Evolutionary conservation across 2,797 vertebrate species (phyloP).

Genomic region (Caiman crocodilus): DNA sequence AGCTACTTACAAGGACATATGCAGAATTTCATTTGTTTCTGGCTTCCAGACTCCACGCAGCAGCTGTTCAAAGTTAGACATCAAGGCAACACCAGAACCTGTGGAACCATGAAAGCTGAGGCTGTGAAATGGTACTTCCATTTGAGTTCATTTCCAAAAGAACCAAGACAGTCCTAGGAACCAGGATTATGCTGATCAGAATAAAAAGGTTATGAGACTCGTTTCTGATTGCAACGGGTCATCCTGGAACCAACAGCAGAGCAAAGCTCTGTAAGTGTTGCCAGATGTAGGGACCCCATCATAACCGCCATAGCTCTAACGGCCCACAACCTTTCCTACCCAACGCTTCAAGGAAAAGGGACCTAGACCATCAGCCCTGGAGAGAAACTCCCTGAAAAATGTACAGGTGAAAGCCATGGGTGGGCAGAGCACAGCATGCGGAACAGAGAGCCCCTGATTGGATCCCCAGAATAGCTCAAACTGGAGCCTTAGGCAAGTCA

Average conservation of each 20-base stretch:
- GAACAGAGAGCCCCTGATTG: neutral
- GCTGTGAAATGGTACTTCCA: too few species aligned
- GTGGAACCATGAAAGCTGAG: neutral
- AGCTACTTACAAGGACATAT: slow-evolving; percentile 96
- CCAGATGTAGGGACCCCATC: neutral
- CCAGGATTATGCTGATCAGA: neutral
- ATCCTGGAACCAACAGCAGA: neutral
- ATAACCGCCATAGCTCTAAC: neutral
- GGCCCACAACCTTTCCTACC: neutral
- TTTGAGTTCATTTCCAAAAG: too few species aligned
- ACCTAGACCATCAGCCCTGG: neutral
- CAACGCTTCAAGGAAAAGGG: neutral
- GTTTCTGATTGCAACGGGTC: neutral
- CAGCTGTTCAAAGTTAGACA: slow-evolving; percentile 96
- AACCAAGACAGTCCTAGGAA: neutral
- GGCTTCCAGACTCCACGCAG: slow-evolving; percentile 97
- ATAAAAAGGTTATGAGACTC: neutral
- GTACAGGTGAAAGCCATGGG: neutral
- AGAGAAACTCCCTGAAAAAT: neutral
- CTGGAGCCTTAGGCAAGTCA: neutral
- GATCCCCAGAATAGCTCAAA: neutral
- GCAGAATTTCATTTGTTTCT: slow-evolving; percentile 95
- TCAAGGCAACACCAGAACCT: slow-evolving; percentile 95
- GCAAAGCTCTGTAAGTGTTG: neutral
- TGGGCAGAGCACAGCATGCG: neutral